Evolutionary conservation across 2,797 vertebrate genomes (phyloP).

Genomic region (Pampus argenteus): DNA sequence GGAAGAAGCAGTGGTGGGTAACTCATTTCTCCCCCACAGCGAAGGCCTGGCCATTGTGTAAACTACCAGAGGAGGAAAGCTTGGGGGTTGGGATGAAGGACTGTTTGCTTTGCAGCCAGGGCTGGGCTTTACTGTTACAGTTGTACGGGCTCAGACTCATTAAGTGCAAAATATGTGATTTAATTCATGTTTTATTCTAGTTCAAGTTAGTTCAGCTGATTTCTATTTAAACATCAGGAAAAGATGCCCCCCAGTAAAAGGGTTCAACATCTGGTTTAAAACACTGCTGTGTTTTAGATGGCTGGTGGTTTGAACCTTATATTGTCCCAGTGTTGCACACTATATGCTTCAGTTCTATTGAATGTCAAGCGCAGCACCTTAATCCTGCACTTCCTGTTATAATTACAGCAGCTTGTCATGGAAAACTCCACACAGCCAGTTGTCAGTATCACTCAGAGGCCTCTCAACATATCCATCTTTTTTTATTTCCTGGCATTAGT

Average conservation of each 20-base stretch:
- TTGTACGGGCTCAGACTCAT: slow-evolving; percentile 8
- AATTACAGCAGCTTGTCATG: slow-evolving; percentile 49
- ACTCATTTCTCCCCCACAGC: slow-evolving; percentile 85
- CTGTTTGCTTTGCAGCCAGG: slow-evolving; percentile 71
- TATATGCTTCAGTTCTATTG: slow-evolving; percentile 10
- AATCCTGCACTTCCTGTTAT: slow-evolving; percentile 52
- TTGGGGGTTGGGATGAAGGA: slow-evolving; percentile 67
- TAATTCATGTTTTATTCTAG: slow-evolving; percentile 1
- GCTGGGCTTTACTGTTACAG: slow-evolving; percentile 64
- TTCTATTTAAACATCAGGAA: slow-evolving; percentile 9
- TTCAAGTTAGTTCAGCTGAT: background rate
- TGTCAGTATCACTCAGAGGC: slow-evolving; percentile 40
- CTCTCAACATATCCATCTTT: slow-evolving; percentile 10
- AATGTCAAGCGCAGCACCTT: slow-evolving; percentile 39
- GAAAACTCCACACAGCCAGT: slow-evolving; percentile 57
- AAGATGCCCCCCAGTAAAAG: background rate
- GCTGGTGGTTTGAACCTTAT: slow-evolving; percentile 18
- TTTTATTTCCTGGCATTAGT: slow-evolving; percentile 74
- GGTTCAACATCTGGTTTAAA: background rate
- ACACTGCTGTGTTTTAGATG: background rate
- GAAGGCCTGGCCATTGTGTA: slow-evolving; percentile 82
- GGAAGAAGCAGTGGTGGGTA: slow-evolving; percentile 81
- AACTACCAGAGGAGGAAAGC: slow-evolving; percentile 67
- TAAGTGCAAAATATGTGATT: slow-evolving; percentile 14
- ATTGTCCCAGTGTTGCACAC: background rate